Evolutionary conservation across 2,797 vertebrate species (phyloP).

Genomic region (Tragelaphus eurycerus): DNA sequence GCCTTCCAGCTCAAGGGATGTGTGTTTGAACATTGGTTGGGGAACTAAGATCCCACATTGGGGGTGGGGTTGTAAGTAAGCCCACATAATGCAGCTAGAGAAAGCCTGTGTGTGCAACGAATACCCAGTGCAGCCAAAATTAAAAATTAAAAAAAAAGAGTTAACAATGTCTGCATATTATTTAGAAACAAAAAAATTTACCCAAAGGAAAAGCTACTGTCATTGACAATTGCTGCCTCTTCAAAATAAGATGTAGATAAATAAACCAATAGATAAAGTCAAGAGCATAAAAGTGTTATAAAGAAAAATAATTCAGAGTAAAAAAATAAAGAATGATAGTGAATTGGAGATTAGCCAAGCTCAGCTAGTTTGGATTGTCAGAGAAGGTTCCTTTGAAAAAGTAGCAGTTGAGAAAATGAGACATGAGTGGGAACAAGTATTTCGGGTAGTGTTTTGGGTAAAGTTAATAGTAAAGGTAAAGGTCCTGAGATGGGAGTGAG

Average conservation of each 20-base stretch:
- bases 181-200: conserved; percentile 15
- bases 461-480: not conserved
- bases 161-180: not conserved
- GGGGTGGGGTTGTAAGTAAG: not conserved
- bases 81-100: not conserved
- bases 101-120: not conserved
- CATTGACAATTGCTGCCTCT: conserved; percentile 2
- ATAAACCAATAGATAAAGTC: not conserved
- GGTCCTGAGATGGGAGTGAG: not conserved
- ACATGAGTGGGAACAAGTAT: not conserved
- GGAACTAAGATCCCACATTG: not conserved
- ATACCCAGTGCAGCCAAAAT: not conserved
- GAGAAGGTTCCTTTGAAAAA: not conserved
- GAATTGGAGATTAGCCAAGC: not conserved
- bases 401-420: not conserved
- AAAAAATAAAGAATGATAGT: not conserved
- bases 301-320: not conserved
- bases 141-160: not conserved
- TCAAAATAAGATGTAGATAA: not conserved
- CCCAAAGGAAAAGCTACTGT: not conserved
- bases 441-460: not conserved
- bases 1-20: not conserved
- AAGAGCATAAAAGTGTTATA: not conserved
- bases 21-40: not conserved
- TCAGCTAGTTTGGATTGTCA: conserved; percentile 1